Percentiles rank a stretch among this genome's conserved stretches.
Evolutionary conservation across 1,140 invertebrate species (phyloP).

Genomic region (Agrypnia vestita): DNA sequence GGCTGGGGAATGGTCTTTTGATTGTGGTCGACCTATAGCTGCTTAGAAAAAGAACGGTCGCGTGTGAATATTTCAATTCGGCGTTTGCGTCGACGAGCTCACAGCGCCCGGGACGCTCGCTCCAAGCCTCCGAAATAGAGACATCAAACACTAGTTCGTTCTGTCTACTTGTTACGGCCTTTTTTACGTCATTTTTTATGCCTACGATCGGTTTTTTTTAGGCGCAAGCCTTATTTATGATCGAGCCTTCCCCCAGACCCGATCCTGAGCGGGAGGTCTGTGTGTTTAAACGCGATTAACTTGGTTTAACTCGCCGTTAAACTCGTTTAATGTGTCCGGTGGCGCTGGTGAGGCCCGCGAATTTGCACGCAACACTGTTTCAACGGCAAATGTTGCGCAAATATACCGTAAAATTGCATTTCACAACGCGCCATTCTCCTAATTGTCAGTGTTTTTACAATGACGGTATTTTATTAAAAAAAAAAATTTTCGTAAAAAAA

Average conservation of each 20-base stretch:
- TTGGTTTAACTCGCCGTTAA: not conserved
- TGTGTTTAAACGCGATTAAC: constrained; percentile 1
- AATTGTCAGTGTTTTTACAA: too few species aligned
- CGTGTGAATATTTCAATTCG: not conserved
- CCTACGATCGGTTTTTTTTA: not conserved
- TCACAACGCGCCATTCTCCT: too few species aligned
- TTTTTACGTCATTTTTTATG: constrained; percentile 5
- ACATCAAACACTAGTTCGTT: constrained; percentile 10
- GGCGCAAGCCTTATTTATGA: not conserved
- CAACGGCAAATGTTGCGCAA: too few species aligned
- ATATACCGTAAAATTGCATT: too few species aligned
- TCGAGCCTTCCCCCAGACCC: not conserved
- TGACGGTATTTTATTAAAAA: too few species aligned
- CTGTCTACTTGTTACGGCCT: not conserved
- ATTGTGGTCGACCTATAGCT: too few species aligned
- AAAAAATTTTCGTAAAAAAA: too few species aligned
- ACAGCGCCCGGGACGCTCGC: not conserved
- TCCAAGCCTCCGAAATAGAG: not conserved
- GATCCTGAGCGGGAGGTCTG: constrained; percentile 5
- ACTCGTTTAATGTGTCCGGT: not conserved
- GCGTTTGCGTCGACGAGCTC: not conserved
- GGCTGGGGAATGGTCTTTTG: too few species aligned
- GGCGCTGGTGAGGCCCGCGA: too few species aligned
- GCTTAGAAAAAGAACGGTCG: too few species aligned
- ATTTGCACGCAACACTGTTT: too few species aligned